Conservation (phyloP, 2,888 invertebrate species). For the Agrotis puta region DNA sequence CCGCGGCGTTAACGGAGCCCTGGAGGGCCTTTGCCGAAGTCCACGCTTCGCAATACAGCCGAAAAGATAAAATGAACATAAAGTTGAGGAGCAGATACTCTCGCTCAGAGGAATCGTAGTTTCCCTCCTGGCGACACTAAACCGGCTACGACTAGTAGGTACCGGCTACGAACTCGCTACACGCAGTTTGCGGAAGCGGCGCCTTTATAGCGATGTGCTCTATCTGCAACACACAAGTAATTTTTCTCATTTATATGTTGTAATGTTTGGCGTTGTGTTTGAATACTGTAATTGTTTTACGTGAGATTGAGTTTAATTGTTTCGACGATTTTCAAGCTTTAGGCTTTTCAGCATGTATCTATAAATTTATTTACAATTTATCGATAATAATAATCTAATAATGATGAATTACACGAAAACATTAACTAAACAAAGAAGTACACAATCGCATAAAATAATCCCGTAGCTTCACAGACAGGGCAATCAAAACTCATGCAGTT, state of each 20-base stretch:
- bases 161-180: constrained; percentile 64
- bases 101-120: constrained; percentile 89
- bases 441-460: not conserved
- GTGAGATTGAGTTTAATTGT: not conserved
- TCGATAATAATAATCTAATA: too few species aligned
- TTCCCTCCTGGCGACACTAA: constrained; percentile 88
- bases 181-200: constrained; percentile 81
- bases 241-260: constrained; percentile 14
- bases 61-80: constrained; percentile 91
- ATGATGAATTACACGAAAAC: too few species aligned
- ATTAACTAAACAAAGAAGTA: not conserved
- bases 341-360: not conserved
- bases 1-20: constrained; percentile 88
- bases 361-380: not conserved
- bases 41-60: constrained; percentile 88
- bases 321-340: not conserved
- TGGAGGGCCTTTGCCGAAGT: constrained; percentile 87
- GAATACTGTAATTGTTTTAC: constrained; percentile 19
- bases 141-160: constrained; percentile 74
- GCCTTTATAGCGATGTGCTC: constrained; percentile 49
- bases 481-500: constrained; percentile 33
- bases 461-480: not conserved
- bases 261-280: constrained; percentile 16
- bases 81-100: constrained; percentile 89
- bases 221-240: constrained; percentile 32